Conservation (phyloP, 2,888 invertebrate species). For the Synergus japonicus region DNA sequence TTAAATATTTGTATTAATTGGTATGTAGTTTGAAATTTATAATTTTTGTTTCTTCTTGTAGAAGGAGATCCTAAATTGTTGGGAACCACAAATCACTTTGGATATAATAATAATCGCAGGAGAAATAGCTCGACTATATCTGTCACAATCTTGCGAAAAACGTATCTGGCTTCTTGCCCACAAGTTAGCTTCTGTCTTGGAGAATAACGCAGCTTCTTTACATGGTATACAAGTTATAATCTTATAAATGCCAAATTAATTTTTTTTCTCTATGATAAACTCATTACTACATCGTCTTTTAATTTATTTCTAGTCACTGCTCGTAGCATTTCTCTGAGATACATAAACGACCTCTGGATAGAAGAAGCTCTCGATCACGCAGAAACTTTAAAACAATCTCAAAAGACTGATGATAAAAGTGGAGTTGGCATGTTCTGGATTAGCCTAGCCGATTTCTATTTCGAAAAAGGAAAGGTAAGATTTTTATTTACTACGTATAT, state of each 20-base stretch:
- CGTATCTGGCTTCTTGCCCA: conserved; percentile 68
- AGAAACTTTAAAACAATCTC: conserved; percentile 51
- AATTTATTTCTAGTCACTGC: conserved; percentile 62
- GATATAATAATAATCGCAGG: conserved; percentile 65
- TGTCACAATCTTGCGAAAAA: conserved; percentile 65
- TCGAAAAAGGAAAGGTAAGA: conserved; percentile 65
- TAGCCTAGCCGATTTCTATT: conserved; percentile 70
- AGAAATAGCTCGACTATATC: conserved; percentile 70
- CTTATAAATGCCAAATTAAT: not conserved
- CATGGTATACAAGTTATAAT: conserved; percentile 60
- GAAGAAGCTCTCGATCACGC: conserved; percentile 56
- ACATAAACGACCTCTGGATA: conserved; percentile 67
- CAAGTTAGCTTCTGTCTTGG: conserved; percentile 62
- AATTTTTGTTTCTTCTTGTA: conserved; percentile 46
- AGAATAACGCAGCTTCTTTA: conserved; percentile 61
- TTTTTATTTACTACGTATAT: not conserved
- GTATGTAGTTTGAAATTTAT: conserved; percentile 27
- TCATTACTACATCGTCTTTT: conserved; percentile 20
- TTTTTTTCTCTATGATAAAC: not conserved
- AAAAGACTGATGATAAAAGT: conserved; percentile 50
- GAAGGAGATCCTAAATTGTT: conserved; percentile 57
- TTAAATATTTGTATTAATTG: conserved; percentile 4
- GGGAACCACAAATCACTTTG: conserved; percentile 62
- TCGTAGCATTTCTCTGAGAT: conserved; percentile 64
- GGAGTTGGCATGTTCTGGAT: conserved; percentile 66